Evolutionary conservation across 1,140 invertebrate genomes (phyloP), one percentile per base, ranked within the genome.

Genomic region (Aphaenogaster ashmeadi): DNA sequence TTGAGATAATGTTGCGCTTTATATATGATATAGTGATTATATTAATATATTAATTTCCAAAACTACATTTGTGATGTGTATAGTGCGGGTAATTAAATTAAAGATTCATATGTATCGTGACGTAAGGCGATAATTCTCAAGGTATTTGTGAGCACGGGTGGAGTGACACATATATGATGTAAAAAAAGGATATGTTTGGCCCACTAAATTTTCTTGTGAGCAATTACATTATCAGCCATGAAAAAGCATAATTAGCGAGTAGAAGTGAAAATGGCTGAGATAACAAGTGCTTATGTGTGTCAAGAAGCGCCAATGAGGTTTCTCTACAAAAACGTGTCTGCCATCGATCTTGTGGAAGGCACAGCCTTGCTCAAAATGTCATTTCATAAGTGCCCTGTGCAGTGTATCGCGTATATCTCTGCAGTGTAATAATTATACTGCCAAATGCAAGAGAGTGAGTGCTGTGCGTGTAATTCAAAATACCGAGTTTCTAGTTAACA

Each of bases 271-370:
- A 84, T 74, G 33, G 66, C 78, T 86, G 71, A 80, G 74, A 79
- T 75, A 77, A 74, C 78, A 74, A 90, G 91, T 92, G 91, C 88
- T 87, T 72, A 81, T 90, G 78, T 91, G 92, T 92, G 77, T 72
- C 64, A 85, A 90, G 72, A 91, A 69, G 72, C 80, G 9, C 74
- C 58, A 60, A 75, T 15, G 41, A 69, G 74, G 36, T 84, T 90
- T 74, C 33, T 79, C 66, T 64, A 33, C 54, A n/a, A 44, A 81
- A 52, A 71, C 9, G 79, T 90, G 79, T 85, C 62, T 38, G n/a
- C 64, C 72, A 81, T 79, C n/a, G 66, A 88, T 86, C 47, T 41
- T 84, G 27, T 71, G 84, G 79, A 64, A 90, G 72, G 72, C 75
- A 78, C 74, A 58, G 62, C 60, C 47, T 90, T 72, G 84, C 41